Conservation (phyloP, 2,113 vertebrate species). For the Cranoglanis bouderius region DNA sequence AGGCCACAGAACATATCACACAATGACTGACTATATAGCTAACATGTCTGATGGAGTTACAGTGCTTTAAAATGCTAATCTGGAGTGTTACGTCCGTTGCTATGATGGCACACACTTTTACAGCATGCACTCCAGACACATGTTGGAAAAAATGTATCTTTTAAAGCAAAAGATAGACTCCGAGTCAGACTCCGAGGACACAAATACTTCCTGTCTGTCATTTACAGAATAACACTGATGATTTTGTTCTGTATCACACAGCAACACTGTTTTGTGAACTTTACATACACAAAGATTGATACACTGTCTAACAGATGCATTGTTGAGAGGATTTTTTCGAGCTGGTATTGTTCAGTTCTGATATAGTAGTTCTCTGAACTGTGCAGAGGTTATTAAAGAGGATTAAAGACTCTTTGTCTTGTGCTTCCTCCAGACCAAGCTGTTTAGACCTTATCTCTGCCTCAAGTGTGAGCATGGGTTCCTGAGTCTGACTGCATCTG, state of each 20-base stretch:
- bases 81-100: neutral
- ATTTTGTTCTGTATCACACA: neutral
- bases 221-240: neutral
- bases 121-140: neutral
- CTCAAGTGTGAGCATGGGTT: slow-evolving; percentile 24
- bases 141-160: neutral
- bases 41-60: neutral
- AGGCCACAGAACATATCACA: neutral
- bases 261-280: neutral
- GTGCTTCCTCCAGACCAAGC: neutral
- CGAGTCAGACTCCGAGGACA: neutral
- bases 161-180: neutral
- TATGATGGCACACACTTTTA: neutral
- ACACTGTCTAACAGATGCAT: neutral
- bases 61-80: neutral
- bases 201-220: neutral
- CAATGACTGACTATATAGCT: neutral
- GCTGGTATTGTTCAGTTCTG: neutral
- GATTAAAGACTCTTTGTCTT: neutral
- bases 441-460: slow-evolving; percentile 14
- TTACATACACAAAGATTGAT: neutral
- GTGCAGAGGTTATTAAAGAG: neutral
- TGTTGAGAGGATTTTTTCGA: neutral
- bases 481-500: slow-evolving; percentile 24
- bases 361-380: neutral